Percentiles rank a stretch among this genome's conserved stretches.
Evolutionary conservation across 2,888 invertebrate species (phyloP).

Genomic region (Rutpela maculata): DNA sequence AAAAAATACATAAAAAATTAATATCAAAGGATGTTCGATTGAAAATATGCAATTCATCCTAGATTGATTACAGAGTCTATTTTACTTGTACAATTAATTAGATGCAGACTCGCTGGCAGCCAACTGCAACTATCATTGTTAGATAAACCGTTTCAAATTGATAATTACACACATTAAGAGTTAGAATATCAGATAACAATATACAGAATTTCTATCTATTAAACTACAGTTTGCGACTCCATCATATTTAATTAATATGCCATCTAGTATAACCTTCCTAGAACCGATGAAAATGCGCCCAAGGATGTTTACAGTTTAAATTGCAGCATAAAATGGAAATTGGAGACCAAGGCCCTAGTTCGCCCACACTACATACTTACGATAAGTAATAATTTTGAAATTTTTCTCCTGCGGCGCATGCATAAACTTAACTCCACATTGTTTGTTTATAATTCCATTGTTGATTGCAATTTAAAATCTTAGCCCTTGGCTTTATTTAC

Average conservation of each 20-base stretch:
- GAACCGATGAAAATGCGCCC: neutral
- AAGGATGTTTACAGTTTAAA: neutral
- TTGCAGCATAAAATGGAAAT: constrained; percentile 1
- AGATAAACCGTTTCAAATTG: neutral
- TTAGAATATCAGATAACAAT: neutral
- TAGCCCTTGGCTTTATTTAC: constrained; percentile 25
- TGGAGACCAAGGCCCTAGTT: neutral
- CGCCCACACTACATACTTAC: neutral
- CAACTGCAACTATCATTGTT: neutral
- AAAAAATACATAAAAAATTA: too few species aligned
- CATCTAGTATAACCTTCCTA: neutral
- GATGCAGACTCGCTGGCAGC: too few species aligned
- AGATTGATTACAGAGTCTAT: too few species aligned
- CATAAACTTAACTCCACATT: constrained; percentile 20
- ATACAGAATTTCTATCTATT: neutral
- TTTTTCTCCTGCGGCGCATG: constrained; percentile 3
- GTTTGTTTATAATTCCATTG: constrained; percentile 32
- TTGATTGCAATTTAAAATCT: constrained; percentile 29
- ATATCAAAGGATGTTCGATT: too few species aligned
- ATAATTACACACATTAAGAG: neutral
- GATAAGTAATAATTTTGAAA: neutral
- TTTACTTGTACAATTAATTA: too few species aligned
- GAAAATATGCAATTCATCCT: too few species aligned
- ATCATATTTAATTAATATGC: neutral
- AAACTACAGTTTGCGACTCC: neutral